phyloP scores from a whole-genome alignment of 1,140 invertebrate genomes.

The Berghia stephanieae region DNA sequence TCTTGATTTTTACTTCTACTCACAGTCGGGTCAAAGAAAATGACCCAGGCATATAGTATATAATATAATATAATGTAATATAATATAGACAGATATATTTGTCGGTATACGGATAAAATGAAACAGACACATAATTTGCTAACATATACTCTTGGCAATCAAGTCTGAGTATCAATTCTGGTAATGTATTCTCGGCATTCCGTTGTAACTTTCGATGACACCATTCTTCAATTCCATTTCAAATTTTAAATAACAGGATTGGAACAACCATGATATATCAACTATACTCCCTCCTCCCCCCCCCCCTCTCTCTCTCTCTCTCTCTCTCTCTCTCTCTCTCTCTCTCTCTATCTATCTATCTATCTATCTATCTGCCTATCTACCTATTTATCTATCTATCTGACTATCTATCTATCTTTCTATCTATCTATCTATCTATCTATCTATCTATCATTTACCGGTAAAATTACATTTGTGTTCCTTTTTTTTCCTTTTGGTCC shows the following conservation, averaged over 20 bases:
- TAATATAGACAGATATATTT: too few relatives aligned
- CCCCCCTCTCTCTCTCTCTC: conserved; percentile 18
- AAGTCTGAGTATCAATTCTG: neutral
- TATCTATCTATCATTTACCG: too few relatives aligned
- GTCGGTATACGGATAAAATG: too few relatives aligned
- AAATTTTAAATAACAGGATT: neutral
- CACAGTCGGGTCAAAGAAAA: too few relatives aligned
- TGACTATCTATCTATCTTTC: neutral
- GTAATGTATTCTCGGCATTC: neutral
- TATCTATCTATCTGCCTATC: too few relatives aligned
- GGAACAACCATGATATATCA: neutral
- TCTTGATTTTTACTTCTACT: too few relatives aligned
- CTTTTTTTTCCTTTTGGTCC: neutral
- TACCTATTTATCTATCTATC: too few relatives aligned
- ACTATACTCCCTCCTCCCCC: neutral
- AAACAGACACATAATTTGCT: too few relatives aligned
- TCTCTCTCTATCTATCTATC: too few relatives aligned
- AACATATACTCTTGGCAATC: neutral
- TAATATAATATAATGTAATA: too few relatives aligned
- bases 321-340: neutral
- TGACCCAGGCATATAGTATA: too few relatives aligned
- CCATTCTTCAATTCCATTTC: neutral
- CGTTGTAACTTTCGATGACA: neutral
- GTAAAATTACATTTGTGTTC: neutral
- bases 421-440: neutral